Evolutionary conservation across 2,888 invertebrate species (phyloP).

Genomic region (Stratiomys singularior): DNA sequence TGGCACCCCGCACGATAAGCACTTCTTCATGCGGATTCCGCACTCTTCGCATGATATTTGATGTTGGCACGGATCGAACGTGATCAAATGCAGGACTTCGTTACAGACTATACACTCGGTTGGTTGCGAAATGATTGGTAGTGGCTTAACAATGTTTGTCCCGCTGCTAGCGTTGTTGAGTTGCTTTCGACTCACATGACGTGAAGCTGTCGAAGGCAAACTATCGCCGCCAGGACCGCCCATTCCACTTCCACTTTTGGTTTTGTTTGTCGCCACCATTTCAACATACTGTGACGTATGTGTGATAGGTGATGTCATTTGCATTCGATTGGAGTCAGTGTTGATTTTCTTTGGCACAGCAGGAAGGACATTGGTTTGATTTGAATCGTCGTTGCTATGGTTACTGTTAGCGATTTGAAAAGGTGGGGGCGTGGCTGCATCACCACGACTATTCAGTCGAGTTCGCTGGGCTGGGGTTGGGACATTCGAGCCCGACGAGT

Average conservation of each 20-base stretch:
- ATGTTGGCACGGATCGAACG: constrained; percentile 80
- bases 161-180: constrained; percentile 47
- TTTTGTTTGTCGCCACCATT: constrained; percentile 54
- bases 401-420: constrained; percentile 47
- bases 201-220: constrained; percentile 46
- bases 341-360: constrained; percentile 58
- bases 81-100: constrained; percentile 73
- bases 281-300: constrained; percentile 54
- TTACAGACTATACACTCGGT: constrained; percentile 78
- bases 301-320: constrained; percentile 30
- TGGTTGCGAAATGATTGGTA: constrained; percentile 58
- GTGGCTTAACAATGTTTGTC: constrained; percentile 32
- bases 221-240: constrained; percentile 43
- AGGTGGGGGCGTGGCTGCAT: constrained; percentile 52
- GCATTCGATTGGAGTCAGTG: constrained; percentile 54
- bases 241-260: constrained; percentile 46
- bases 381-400: constrained; percentile 31
- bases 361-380: constrained; percentile 23
- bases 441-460: constrained; percentile 34
- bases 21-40: constrained; percentile 80
- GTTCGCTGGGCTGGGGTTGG: constrained; percentile 9
- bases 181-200: constrained; percentile 52
- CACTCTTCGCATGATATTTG: constrained; percentile 80
- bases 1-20: constrained; percentile 73
- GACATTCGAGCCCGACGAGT: background rate